Evolutionary conservation across 2,888 invertebrate genomes (phyloP), one percentile per base, ranked within the genome.

Genomic region (Cosmopolites sordidus): DNA sequence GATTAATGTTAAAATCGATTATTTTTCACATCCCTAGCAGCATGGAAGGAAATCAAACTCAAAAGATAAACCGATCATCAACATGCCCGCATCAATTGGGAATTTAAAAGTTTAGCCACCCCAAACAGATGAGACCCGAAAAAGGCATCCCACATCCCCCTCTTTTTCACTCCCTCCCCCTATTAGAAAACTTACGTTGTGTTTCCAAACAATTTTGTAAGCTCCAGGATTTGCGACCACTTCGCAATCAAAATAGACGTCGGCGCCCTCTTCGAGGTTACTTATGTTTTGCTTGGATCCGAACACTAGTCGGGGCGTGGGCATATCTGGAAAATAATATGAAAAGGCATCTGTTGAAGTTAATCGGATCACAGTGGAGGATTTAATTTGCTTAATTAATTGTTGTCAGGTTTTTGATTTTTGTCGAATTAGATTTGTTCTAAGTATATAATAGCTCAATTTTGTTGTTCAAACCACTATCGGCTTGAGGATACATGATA

Each of bases 181-280:
- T 22, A 47, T 51, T 42, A 58, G 54, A 56, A 54, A 59, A 84
- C 87, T 86, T 76, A 88, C 88, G 73, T 87, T 86, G 73, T 87
- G 87, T 65, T 83, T 83, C 89, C 89, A 89, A 55, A 87, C 78
- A 64, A 89, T 86, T 78, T 87, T 87, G 73, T 88, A 86, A 64
- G 87, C 85, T 71, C 77, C 78, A 11, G 89, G 89, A 77, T 88
- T 88, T 60, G 88, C 84, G 69, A 82, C 79, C 64, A 88, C 83
- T 75, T 84, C 83, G 75, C 89, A 89, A 75, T 87, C 87, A 70
- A 88, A 87, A 72, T 87, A 87, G 60, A 87, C 86, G 74, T 88
- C 87, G 68, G 86, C 86, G 56, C 86, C 87, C 73, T 89, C 89
- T 68, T 86, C 86, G 64, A 89, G 88, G 73, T 87, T 87, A 64